Evolutionary conservation across 2,797 vertebrate species (phyloP), one percentile per base, ranked within the genome.

Genomic region (Aplochiton taeniatus): DNA sequence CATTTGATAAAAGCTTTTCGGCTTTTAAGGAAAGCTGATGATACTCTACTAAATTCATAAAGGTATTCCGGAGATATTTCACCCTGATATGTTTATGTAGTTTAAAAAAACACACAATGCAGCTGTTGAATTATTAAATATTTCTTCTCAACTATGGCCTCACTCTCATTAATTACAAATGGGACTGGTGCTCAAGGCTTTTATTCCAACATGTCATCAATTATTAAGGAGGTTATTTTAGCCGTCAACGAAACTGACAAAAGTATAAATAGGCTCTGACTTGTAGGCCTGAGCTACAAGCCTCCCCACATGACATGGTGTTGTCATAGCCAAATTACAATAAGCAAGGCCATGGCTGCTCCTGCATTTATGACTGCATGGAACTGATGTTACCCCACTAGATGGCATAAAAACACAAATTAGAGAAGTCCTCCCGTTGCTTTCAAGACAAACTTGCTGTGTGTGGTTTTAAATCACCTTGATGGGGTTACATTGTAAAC

Each of bases 131-230:
- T 85, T 83, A 87, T 87, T 88, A 68, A 87, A 81, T 8, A 2
- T 48, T 10, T 70, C 69, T 65, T 75, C 76, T 72, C 19, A 8
- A 73, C 77, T 62, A 13, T 14, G 7, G 61, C 47, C 47, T 69
- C 7, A 43, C 68, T 63, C 67, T 79, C 81, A 79, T 86, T 78
- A 84, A 86, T 85, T 70, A 73, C 73, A 74, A 76, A 87, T 80
- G 73, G 31, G 81, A 59, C 62, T 10, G 14, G 58, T 65, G 72
- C 77, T 74, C 54, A 48, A 0, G 73, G 67, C 63, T 70, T 58
- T 51, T 63, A 49, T 65, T 74, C 57, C 70, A 61, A 47, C 20
- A 56, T n/a, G 0, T 50, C 71, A 81, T 84, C 63, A 83, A 82
- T 85, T 75, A 80, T 63, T 83, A 68, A 87, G 76, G 61, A 51